These are phyloP conservation scores for Oreochromis niloticus DNA, from an alignment of 2,113 vertebrate genomes.

Conservation along the genomic window DNA sequence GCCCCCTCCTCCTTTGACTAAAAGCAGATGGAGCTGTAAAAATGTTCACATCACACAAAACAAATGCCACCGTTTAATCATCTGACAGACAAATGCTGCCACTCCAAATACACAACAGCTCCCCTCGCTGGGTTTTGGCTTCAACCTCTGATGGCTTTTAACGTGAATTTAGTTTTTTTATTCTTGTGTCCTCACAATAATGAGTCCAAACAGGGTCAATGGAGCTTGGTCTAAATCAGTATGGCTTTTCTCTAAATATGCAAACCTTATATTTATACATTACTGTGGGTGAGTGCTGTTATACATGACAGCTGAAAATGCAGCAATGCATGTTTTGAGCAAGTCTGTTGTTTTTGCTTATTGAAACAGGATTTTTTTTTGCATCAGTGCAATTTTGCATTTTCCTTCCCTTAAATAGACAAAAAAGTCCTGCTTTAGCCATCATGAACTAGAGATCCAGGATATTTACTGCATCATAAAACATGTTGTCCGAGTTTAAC, in stretches of 20 bases:
- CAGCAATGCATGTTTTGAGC: not conserved
- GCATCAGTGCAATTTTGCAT: not conserved
- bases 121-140: not conserved
- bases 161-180: not conserved
- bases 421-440: not conserved
- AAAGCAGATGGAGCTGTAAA: constrained; percentile 18
- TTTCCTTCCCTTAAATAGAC: not conserved
- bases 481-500: not conserved
- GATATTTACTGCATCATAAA: not conserved
- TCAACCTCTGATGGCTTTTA: not conserved
- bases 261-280: not conserved
- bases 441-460: not conserved
- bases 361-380: not conserved
- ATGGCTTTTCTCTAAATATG: not conserved
- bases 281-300: fast-evolving
- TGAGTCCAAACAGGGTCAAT: not conserved
- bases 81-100: not conserved
- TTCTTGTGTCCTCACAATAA: not conserved
- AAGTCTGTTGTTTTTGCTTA: not conserved
- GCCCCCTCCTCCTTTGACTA: not conserved
- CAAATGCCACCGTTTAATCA: not conserved
- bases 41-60: not conserved
- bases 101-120: not conserved
- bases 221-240: not conserved
- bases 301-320: fast-evolving